Base-by-base conservation (phyloP, 2,113 vertebrate species). In the Phodopus roborovskii region DNA sequence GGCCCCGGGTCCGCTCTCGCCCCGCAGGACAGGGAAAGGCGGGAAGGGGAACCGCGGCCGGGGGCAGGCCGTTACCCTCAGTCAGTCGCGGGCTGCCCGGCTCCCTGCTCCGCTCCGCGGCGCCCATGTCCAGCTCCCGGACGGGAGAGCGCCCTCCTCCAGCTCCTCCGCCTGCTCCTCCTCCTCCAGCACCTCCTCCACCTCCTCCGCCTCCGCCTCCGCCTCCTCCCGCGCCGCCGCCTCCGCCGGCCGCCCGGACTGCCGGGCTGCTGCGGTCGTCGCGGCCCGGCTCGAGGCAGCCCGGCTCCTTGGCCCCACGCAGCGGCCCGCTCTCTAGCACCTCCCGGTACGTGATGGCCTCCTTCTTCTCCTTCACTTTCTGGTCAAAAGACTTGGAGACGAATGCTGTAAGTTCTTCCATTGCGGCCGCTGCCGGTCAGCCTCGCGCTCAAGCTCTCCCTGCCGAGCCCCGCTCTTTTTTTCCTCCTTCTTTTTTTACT, bases 321-420 rank as follows among this genome's bases (percentile, higher is more conserved):
- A 99, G 98, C 66, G 99, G 99, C n/a, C 99, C 99, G 98, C 99
- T 99, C 98, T 99, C 99, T 98, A 99, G 97, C 98, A 99, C 99
- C 98, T 99, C 99, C 96, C 99, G 98, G 98, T 99, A 99, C 90
- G 99, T 99, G 98, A 99, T 99, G 97, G 99, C 99, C 96, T 99
- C 99, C 98, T 99, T 99, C 98, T 99, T 99, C 98, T 99, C 99
- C 98, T 99, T 99, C 98, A 99, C 99, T 99, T 99, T 99, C 98
- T 99, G 99, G 98, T 99, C 99, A 98, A 99, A 99, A 97, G 99
- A 99, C 98, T 99, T 99, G 83, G 99, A 99, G 97, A 99, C 99
- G 98, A 99, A 99, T 91, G 99, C 99, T 95, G 99, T 99, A 97
- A 99, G 99, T 98, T 99, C 99, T 99, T 99, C 99, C 99, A 99